Evolutionary conservation across 2,113 vertebrate species (phyloP).

Genomic region (Oxyruncus cristatus): DNA sequence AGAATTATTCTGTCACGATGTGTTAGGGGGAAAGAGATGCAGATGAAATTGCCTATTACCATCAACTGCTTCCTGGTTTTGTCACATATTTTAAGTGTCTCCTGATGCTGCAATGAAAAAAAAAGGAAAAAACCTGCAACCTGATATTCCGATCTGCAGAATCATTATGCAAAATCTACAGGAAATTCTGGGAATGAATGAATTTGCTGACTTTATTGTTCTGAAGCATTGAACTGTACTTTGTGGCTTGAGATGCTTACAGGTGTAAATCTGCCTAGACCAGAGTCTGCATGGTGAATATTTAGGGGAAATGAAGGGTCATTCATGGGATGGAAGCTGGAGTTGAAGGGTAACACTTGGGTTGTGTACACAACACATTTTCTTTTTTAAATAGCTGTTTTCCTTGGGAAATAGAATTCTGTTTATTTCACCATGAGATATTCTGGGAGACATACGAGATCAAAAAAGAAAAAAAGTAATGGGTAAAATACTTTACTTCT

Average conservation of each 20-base stretch:
- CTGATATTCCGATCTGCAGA: background rate
- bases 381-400: background rate
- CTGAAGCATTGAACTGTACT: background rate
- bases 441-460: background rate
- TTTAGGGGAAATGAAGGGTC: background rate
- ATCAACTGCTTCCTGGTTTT: background rate
- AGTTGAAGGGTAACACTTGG: background rate
- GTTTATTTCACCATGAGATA: background rate
- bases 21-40: background rate
- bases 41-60: background rate
- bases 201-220: background rate
- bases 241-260: background rate
- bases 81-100: background rate
- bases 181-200: background rate
- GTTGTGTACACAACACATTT: background rate
- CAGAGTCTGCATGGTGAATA: background rate
- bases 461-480: background rate
- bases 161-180: background rate
- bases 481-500: background rate
- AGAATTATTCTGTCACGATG: background rate
- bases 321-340: background rate
- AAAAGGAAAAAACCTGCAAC: background rate
- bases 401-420: background rate
- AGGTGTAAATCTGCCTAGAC: background rate
- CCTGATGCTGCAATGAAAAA: background rate